Conservation (phyloP, 2,888 invertebrate species). For the Alentia gelatinosa region DNA sequence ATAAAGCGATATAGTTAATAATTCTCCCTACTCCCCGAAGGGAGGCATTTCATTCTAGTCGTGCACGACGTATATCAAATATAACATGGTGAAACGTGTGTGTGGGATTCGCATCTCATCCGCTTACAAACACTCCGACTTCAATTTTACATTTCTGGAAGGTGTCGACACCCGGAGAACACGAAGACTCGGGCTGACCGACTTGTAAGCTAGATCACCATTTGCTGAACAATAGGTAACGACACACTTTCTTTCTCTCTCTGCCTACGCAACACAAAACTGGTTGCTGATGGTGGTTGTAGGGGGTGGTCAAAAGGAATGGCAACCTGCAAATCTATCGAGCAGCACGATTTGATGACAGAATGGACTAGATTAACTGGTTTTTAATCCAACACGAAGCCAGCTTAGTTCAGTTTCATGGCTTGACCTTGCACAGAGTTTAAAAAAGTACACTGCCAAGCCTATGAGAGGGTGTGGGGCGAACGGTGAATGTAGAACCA, state of each 20-base stretch:
- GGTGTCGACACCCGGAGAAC: not conserved
- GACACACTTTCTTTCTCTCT: not conserved
- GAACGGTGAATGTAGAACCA: slow-evolving; percentile 24
- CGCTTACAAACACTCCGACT: too few species aligned
- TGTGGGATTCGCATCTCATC: not conserved
- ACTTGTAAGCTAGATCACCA: not conserved
- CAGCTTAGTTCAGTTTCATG: not conserved
- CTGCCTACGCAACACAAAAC: not conserved
- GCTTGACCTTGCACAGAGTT: not conserved
- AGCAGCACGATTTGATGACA: not conserved
- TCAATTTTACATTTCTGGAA: not conserved
- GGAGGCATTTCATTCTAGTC: not conserved
- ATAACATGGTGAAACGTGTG: not conserved
- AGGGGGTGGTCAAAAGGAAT: not conserved
- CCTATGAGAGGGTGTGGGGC: too few species aligned
- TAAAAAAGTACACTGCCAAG: too few species aligned
- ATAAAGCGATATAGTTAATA: not conserved
- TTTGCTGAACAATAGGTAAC: not conserved
- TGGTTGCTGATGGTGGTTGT: not conserved
- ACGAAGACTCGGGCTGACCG: not conserved
- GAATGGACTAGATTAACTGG: slow-evolving; percentile 33
- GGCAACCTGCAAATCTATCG: slow-evolving; percentile 5
- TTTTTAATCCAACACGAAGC: not conserved
- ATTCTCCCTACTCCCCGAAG: not conserved
- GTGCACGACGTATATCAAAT: not conserved